phyloP scores from a whole-genome alignment of 2,113 vertebrate genomes.

The Mola mola region DNA sequence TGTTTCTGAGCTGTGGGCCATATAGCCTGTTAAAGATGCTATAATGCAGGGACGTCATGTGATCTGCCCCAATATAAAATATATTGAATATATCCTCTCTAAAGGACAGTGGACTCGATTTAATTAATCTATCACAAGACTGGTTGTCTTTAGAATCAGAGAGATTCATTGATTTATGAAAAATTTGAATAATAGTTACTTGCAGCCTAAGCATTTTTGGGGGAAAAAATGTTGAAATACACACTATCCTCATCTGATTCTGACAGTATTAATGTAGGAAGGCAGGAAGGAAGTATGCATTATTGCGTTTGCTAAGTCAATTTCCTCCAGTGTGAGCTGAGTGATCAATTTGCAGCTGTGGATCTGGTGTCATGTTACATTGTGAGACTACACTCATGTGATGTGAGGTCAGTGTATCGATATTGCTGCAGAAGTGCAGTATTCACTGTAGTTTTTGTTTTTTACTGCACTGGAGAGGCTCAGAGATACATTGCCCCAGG shows the following conservation, averaged over 20 bases:
- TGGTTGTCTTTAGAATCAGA: too few species aligned
- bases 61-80: not conserved
- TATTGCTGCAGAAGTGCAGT: slow-evolving; percentile 32
- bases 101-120: too few species aligned
- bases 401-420: slow-evolving; percentile 26
- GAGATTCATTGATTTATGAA: too few species aligned
- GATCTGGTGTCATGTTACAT: slow-evolving; percentile 58
- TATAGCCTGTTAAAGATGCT: too few species aligned
- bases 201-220: too few species aligned
- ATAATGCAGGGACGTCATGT: too few species aligned
- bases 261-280: slow-evolving; percentile 44
- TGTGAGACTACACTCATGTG: slow-evolving; percentile 30
- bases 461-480: slow-evolving; percentile 4
- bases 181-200: too few species aligned
- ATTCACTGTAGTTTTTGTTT: slow-evolving; percentile 23
- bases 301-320: slow-evolving; percentile 63
- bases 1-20: too few species aligned
- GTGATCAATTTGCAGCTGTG: slow-evolving; percentile 62
- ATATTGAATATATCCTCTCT: not conserved
- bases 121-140: too few species aligned
- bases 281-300: slow-evolving; percentile 69
- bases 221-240: slow-evolving; percentile 18
- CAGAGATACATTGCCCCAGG: slow-evolving; percentile 27
- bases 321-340: slow-evolving; percentile 62
- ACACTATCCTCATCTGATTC: slow-evolving; percentile 52